phyloP scores from a whole-genome alignment of 2,797 vertebrate genomes.

The Tolypeutes matacus region DNA sequence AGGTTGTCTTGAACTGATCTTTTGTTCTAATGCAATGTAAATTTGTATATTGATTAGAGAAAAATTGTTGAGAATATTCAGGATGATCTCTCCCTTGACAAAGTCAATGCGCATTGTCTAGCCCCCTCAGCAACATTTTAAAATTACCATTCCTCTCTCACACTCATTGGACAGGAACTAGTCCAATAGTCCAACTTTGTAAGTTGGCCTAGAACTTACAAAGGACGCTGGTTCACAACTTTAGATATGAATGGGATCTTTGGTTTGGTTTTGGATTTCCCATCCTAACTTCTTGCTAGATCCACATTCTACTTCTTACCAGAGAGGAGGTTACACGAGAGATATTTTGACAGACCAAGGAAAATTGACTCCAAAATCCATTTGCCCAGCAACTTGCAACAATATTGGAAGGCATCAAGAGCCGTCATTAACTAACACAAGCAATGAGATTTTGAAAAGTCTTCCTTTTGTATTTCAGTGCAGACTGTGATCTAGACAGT shows the following conservation, averaged over 20 bases:
- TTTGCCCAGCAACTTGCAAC: constrained; percentile 4
- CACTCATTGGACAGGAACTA: not conserved
- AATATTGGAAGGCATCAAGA: constrained; percentile 40
- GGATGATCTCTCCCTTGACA: not conserved
- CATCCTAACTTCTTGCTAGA: not conserved
- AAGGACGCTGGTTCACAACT: not conserved
- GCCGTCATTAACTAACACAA: constrained; percentile 74
- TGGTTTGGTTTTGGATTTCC: not conserved
- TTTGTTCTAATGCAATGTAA: not conserved
- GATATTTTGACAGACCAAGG: not conserved
- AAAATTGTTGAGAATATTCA: not conserved
- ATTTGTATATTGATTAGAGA: not conserved
- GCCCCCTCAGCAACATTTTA: no score
- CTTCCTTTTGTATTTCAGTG: constrained; percentile 64
- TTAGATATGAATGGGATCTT: not conserved
- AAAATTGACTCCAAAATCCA: not conserved
- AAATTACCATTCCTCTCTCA: not conserved
- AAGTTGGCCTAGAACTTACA: not conserved
- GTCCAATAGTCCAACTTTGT: no score
- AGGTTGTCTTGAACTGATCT: no score
- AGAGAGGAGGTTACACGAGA: not conserved
- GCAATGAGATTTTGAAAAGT: constrained; percentile 69
- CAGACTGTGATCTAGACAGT: constrained; percentile 67
- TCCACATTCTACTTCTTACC: not conserved
- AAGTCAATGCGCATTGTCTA: not conserved